Base-by-base conservation (phyloP, 2,113 vertebrate species). In the Talpa occidentalis region DNA sequence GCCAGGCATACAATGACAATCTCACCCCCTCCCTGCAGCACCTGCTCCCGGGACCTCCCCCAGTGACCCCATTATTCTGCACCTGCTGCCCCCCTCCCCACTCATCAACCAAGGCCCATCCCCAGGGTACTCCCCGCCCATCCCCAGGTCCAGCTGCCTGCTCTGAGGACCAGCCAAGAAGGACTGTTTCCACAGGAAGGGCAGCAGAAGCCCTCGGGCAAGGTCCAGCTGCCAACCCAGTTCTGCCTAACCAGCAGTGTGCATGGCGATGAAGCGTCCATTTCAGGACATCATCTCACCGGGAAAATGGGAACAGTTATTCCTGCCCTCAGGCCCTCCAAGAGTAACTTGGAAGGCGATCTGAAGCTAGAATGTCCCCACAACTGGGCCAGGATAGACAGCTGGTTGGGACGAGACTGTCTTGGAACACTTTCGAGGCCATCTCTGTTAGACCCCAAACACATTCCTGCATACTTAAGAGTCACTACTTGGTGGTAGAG, bases 21-120 rank as follows among this genome's bases (percentile, higher is more conserved):
- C 26, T 91, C 47, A 76, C 76, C 74, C 83, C 88, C 93, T 72
- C 76, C 49, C 30, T 15, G 64, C 77, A 91, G 80, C 94, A 97
- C 96, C 96, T 97, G 96, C 94, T 95, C 37, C 83, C 19, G 30
- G 80, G 54, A 37, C 89, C 93, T 95, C 91, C 74, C 88, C 70
- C n/a, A 26, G 94, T 94, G 93, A 93, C 60, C 74, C 28, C n/a
- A 49, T 97, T 92, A 64, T 93, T 37, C 60, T 28, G 83, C 2
- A 10, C 80, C 89, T 85, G 93, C 56, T 94, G 66, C 73, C 37
- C 24, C 35, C 89, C 37, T 16, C n/a, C 56, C 76, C 83, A 73
- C 72, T 62, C 83, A 32, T 28, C 62, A 72, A 72, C 89, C n/a
- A 35, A 32, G 67, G 66, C 6, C 79, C 90, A 82, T 90, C 88